Evolutionary conservation across 2,113 vertebrate species (phyloP), one percentile per base, ranked within the genome.

Genomic region (Malaclemys terrapin): DNA sequence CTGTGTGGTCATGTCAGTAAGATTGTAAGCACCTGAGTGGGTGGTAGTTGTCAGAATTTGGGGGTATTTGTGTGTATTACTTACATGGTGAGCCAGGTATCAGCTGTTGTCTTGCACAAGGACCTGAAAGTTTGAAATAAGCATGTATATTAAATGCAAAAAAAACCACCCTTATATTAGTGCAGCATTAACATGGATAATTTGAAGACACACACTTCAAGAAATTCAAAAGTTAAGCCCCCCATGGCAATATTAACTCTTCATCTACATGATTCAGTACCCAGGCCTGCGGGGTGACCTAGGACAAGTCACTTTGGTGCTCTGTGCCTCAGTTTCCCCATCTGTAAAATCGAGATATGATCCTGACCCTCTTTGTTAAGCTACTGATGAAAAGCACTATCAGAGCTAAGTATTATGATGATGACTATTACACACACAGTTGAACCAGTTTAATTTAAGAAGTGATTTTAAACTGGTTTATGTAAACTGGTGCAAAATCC

Each of bases 1-100:
- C 50, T 2, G 0, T 0, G 1, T 25, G 8, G 10, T 10, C 5
- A 5, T 19, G 4, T 5, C 79, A 12, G 9, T 38, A 17, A 19
- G n/a, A n/a, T 53, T 5, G 6, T 27, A 56, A 76, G 12, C 10
- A 27, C 7, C 2, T 52, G 20, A 4, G 10, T 27, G n/a, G 10
- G 24, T 42, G n/a, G 25, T 7, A 12, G 16, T 22, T 75, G 14
- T 25, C 22, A 17, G 38, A 38, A 14, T 53, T 22, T 20, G 25
- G n/a, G 16, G 35, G 11, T 20, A 29, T 47, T 10, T 78, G 50
- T 45, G 38, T 62, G 35, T n/a, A 35, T 56, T 29, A 56, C 8
- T 59, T 53, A 45, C 8, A 6, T 56, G 25, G 42, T 78, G 75
- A 47, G 11, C 24, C 75, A 45, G 42, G 24, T 78, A 45, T 78